phyloP scores from a whole-genome alignment of 35 echinoderm and acorn worm species.

The Ophiothrix spiculata region DNA sequence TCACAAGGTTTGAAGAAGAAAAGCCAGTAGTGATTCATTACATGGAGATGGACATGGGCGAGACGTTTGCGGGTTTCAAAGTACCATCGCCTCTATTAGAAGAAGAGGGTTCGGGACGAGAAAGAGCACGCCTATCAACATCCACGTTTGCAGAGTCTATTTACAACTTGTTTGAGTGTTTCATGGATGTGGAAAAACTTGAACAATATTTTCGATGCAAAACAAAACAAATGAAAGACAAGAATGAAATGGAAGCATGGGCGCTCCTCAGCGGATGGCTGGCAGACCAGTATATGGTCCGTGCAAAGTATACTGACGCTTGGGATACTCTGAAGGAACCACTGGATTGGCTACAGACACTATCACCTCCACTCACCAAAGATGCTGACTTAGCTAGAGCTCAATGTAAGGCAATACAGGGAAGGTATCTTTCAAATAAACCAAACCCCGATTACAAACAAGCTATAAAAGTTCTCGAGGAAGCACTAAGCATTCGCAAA shows the following conservation, averaged over 20 bases:
- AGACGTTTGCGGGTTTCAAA: constrained; percentile 10
- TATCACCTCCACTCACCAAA: not conserved
- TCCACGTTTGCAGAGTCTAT: not conserved
- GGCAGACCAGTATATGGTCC: not conserved
- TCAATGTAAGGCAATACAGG: constrained; percentile 2
- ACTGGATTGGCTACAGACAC: not conserved
- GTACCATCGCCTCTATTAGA: not conserved
- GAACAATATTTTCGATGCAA: not conserved
- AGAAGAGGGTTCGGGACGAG: not conserved
- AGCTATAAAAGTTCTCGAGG: constrained; percentile 3
- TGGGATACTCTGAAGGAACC: constrained; percentile 16
- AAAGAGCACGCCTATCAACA: not conserved
- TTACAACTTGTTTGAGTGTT: constrained; percentile 13
- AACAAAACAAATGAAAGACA: not conserved
- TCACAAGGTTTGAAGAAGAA: not conserved
- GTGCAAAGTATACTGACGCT: constrained; percentile 16
- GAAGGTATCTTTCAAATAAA: not conserved
- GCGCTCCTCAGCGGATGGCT: constrained; percentile 14
- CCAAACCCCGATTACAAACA: not conserved
- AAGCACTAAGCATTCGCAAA: not conserved
- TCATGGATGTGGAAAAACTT: constrained; percentile 9
- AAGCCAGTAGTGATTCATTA: constrained; percentile 2
- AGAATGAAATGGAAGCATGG: constrained; percentile 14
- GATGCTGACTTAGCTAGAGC: constrained; percentile 3
- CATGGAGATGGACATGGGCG: constrained; percentile 25